These are phyloP conservation scores for Neoarius graeffei DNA, from an alignment of 2,113 vertebrate species.

Conservation along the genomic window DNA sequence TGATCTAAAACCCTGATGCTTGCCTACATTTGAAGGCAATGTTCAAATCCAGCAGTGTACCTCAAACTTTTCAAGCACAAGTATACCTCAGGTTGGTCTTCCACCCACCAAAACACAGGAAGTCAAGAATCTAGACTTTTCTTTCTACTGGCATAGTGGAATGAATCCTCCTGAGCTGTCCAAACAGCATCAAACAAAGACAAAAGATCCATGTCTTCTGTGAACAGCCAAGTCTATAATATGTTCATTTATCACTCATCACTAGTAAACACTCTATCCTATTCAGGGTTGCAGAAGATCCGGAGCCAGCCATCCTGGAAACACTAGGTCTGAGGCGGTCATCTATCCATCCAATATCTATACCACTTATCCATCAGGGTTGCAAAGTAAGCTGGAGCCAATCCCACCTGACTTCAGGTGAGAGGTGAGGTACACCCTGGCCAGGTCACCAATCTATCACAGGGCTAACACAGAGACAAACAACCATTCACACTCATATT, in stretches of 20 bases:
- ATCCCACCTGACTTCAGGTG: no score
- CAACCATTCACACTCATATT: no score
- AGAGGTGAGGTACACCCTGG: no score
- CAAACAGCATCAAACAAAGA: neutral
- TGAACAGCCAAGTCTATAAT: neutral
- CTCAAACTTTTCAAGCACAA: neutral
- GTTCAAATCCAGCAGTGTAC: neutral
- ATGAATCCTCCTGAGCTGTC: neutral
- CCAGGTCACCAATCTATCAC: no score
- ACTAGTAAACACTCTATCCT: neutral
- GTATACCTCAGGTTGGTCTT: neutral
- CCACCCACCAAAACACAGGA: neutral
- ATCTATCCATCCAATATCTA: neutral
- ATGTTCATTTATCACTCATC: neutral
- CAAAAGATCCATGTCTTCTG: neutral
- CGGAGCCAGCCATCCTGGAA: neutral
- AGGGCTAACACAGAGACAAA: no score
- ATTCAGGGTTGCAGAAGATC: neutral
- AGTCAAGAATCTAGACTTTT: neutral
- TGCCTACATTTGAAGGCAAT: neutral
- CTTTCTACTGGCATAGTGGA: neutral
- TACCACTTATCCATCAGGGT: no score
- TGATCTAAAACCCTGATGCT: neutral
- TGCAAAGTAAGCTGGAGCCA: no score
- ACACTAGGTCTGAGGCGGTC: neutral